Percentiles rank a stretch among this genome's conserved stretches.
phyloP scores from a whole-genome alignment of 2,888 invertebrate genomes.

The Drosophila robusta region DNA sequence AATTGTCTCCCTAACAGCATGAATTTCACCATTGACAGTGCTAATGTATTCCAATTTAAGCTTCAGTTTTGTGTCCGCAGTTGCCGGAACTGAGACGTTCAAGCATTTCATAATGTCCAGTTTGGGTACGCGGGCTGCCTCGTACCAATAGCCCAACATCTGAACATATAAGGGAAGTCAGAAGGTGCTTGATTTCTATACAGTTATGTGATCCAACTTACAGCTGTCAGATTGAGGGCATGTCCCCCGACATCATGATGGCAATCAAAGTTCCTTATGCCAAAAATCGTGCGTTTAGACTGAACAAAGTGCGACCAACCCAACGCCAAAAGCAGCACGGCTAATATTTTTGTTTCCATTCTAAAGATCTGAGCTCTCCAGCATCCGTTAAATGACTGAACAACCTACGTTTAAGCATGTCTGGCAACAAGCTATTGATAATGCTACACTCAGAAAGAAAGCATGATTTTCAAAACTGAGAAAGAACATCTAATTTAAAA shows the following conservation, averaged over 20 bases:
- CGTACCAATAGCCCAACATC: conserved; percentile 60
- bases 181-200: neutral
- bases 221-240: conserved; percentile 16
- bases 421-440: neutral
- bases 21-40: conserved; percentile 42
- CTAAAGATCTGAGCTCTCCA: conserved; percentile 4
- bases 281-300: neutral
- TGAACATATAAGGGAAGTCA: neutral
- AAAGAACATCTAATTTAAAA: too few relatives aligned
- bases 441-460: conserved; percentile 7
- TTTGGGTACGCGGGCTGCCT: conserved; percentile 47
- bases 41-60: conserved; percentile 56
- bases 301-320: neutral
- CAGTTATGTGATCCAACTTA: neutral
- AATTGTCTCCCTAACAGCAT: conserved; percentile 36
- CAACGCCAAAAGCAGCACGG: conserved; percentile 4
- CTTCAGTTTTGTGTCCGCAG: conserved; percentile 16
- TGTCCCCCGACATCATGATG: neutral
- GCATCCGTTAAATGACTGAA: conserved; percentile 21
- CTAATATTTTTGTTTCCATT: conserved; percentile 6
- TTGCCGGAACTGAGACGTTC: conserved; percentile 36
- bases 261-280: conserved; percentile 3
- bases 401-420: neutral
- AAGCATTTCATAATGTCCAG: conserved; percentile 51
- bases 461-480: too few relatives aligned